These are phyloP conservation scores for Pleuronectes platessa DNA, from an alignment of 2,113 vertebrate species.

Conservation along the genomic window DNA sequence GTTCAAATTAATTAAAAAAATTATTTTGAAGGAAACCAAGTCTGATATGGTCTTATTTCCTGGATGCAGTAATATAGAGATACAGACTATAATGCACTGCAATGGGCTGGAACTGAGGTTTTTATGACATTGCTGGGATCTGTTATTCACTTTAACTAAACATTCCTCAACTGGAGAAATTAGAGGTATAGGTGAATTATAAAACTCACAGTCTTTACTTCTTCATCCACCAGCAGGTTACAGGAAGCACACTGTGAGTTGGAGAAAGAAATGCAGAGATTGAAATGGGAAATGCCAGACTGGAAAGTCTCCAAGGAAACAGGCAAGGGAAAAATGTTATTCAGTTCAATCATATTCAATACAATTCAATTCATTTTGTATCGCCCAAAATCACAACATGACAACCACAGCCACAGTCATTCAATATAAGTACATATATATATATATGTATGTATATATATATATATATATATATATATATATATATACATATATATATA, in stretches of 20 bases:
- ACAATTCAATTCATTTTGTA: background rate
- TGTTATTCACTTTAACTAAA: background rate
- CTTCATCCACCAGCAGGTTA: conserved; percentile 78
- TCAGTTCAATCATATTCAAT: too few relatives aligned
- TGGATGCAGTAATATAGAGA: too few relatives aligned
- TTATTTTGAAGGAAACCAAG: too few relatives aligned
- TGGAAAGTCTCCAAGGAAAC: conserved; percentile 49
- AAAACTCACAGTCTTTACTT: background rate
- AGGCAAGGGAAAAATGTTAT: conserved; percentile 59
- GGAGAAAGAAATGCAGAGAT: conserved; percentile 67
- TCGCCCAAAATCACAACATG: too few relatives aligned
- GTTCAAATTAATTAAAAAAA: too few relatives aligned
- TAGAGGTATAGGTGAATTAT: background rate
- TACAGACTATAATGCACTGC: too few relatives aligned
- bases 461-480: too few relatives aligned
- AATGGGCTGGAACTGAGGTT: too few relatives aligned
- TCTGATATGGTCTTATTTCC: too few relatives aligned
- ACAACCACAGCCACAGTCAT: background rate
- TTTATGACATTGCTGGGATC: too few relatives aligned
- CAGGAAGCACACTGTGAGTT: conserved; percentile 69
- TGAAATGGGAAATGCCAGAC: conserved; percentile 64
- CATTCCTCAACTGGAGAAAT: background rate
- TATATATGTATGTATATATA: too few relatives aligned
- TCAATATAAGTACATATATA: background rate
- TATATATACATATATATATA: too few relatives aligned